Evolutionary conservation across 2,888 invertebrate species (phyloP).

Genomic region (Campoplex nolae): DNA sequence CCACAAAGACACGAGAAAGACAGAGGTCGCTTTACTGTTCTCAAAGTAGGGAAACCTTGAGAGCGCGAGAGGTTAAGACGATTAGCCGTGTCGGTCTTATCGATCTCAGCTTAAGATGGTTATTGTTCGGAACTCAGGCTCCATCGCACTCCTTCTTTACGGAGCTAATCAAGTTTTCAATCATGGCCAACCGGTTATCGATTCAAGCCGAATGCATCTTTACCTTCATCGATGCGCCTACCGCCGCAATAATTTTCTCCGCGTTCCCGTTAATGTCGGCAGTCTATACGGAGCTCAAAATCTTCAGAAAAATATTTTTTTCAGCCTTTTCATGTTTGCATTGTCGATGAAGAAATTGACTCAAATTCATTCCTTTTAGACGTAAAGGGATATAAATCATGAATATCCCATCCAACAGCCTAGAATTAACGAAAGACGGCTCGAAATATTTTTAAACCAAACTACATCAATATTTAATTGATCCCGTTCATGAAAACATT

Average conservation of each 20-base stretch:
- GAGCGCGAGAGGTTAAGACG: slow-evolving; percentile 72
- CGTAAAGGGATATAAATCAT: background rate
- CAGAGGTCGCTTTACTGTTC: slow-evolving; percentile 55
- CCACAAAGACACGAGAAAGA: slow-evolving; percentile 44
- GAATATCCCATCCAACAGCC: background rate
- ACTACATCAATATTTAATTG: background rate
- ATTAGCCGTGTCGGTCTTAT: slow-evolving; percentile 78
- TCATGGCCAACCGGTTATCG: slow-evolving; percentile 74
- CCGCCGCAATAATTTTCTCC: slow-evolving; percentile 35
- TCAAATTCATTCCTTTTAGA: background rate
- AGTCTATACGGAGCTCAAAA: background rate
- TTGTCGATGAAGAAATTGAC: background rate
- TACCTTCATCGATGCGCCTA: slow-evolving; percentile 44
- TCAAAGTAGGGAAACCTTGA: slow-evolving; percentile 61
- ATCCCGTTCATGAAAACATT: too few species aligned
- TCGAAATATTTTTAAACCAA: background rate
- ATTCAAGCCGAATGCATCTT: slow-evolving; percentile 72
- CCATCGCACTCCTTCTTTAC: slow-evolving; percentile 59
- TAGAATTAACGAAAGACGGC: background rate
- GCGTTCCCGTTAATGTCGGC: slow-evolving; percentile 53
- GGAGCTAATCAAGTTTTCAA: slow-evolving; percentile 77
- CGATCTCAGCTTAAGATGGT: slow-evolving; percentile 77
- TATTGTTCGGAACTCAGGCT: slow-evolving; percentile 74
- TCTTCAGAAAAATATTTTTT: slow-evolving; percentile 4
- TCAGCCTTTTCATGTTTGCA: background rate